Base-by-base conservation (phyloP, 2,113 vertebrate species). In the Tautogolabrus adspersus region DNA sequence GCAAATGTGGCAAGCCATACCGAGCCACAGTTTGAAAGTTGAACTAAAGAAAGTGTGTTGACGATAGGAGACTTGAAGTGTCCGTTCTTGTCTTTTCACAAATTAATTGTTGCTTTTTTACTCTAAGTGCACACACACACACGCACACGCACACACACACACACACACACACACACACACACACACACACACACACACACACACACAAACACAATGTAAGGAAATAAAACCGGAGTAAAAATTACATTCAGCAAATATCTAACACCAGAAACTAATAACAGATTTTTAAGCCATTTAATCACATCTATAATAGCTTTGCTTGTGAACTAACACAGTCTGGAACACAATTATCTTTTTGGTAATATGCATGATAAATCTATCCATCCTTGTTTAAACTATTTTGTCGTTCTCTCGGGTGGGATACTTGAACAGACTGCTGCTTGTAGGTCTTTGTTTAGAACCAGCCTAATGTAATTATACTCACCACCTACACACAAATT, bases 401-500 rank as follows among this genome's bases (percentile, higher is more conserved):
- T 71, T 77, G 67, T 40, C 62, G 79, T 71, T 86, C 79, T 87
- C 79, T 67, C 10, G 69, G 74, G 82, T 76, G 65, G 71, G 64
- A 84, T 79, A 74, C 81, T 82, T 75, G 67, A 83, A 68, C 83
- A 77, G 79, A 81, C 77, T 75, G 72, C 81, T 77, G 79, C 79
- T 84, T 86, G 86, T 85, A 85, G 62, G 65, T 86, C 78, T 89
- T 85, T 89, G 85, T 88, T 88, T 87, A 90, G 80, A 84, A 81
- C 80, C 63, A 82, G 66, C 77, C 83, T 82, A 88, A 90, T 89
- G 87, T 81, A 90, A 93, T 91, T 91, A 83, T 87, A 88, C 70
- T 84, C 81, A 66, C 89, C 88, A 92, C 89, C 88, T 88, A 91
- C 89, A 79, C 79, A 72, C 76, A 75, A 79, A 92, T 93, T 80